These are phyloP conservation scores for Rhimphoctona megacephalus DNA, from an alignment of 2,888 invertebrate genomes.

Conservation along the genomic window DNA sequence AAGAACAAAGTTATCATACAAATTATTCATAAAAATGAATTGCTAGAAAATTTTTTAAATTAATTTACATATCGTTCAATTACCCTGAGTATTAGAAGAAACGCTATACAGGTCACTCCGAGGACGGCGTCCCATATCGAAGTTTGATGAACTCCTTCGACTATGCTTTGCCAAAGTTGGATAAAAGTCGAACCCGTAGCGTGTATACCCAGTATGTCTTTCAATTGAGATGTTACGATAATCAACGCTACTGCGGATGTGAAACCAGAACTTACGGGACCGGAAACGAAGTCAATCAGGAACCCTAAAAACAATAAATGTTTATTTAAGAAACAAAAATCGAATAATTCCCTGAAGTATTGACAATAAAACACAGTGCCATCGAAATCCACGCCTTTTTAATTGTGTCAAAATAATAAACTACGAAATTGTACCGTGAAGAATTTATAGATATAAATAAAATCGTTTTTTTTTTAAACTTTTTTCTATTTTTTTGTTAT, in stretches of 20 bases:
- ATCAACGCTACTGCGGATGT: conserved; percentile 96
- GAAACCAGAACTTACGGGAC: conserved; percentile 95
- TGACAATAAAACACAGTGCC: background rate
- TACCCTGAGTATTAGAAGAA: conserved; percentile 92
- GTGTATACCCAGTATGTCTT: conserved; percentile 91
- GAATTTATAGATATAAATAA: too few species aligned
- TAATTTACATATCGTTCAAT: conserved; percentile 74
- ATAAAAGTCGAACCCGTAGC: conserved; percentile 92
- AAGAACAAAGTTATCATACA: background rate
- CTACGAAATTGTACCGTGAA: background rate
- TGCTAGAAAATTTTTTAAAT: background rate
- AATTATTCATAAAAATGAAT: background rate
- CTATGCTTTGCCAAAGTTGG: conserved; percentile 91
- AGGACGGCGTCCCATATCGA: conserved; percentile 91
- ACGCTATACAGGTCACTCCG: conserved; percentile 90
- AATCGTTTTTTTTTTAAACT: background rate
- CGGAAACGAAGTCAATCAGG: conserved; percentile 95
- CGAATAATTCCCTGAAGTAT: background rate
- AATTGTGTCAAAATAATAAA: background rate
- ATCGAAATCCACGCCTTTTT: background rate
- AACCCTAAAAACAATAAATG: conserved; percentile 87
- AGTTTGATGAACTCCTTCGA: conserved; percentile 88
- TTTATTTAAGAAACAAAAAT: background rate
- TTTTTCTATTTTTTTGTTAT: background rate
- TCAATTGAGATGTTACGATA: conserved; percentile 95